phyloP scores from a whole-genome alignment of 2,113 vertebrate species.

The Zosterops borbonicus region DNA sequence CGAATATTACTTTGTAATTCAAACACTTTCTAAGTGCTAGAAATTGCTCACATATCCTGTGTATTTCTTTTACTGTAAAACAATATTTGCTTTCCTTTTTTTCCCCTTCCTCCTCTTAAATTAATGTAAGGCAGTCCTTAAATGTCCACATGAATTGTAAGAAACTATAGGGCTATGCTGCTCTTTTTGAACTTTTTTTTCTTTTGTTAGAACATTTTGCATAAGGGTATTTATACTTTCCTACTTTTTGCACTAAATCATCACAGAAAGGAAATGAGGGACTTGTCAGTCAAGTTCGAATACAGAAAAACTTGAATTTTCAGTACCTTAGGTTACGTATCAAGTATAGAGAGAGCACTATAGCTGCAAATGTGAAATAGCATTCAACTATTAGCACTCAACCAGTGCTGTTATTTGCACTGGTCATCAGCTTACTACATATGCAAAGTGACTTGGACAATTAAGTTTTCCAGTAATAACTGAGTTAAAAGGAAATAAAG shows the following conservation, averaged over 20 bases:
- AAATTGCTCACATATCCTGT: background rate
- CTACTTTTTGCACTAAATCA: background rate
- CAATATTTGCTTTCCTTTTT: background rate
- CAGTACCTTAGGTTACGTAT: background rate
- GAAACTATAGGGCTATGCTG: background rate
- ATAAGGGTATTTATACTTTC: background rate
- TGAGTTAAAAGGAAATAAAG: background rate
- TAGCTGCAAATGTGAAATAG: background rate
- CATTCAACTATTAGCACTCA: background rate
- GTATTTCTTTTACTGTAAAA: background rate
- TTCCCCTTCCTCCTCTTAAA: background rate
- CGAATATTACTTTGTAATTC: background rate
- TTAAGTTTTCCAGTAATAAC: background rate
- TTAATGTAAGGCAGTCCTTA: background rate
- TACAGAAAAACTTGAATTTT: background rate
- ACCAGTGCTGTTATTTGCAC: background rate
- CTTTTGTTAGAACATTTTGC: background rate
- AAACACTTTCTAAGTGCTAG: background rate
- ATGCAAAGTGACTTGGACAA: background rate
- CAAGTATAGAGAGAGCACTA: background rate
- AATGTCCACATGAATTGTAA: background rate
- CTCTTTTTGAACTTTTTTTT: background rate
- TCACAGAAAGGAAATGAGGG: background rate
- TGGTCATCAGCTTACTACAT: background rate
- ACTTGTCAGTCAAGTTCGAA: background rate